Evolutionary conservation across 2,797 vertebrate genomes (phyloP), one percentile per base, ranked within the genome.

Genomic region (Silurus aristotelis): DNA sequence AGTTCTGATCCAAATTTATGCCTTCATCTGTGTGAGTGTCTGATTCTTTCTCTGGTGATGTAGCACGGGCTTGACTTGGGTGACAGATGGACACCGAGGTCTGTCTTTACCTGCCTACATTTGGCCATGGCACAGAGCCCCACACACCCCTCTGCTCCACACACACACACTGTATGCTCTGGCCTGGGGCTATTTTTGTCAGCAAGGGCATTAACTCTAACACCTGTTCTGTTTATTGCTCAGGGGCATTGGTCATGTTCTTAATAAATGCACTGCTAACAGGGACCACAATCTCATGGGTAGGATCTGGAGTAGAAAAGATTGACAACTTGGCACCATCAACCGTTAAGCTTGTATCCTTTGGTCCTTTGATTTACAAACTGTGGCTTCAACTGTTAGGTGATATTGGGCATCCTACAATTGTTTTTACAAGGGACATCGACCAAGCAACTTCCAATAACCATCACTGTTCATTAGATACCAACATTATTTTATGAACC

Each of bases 141-240:
- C 58, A 80, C 20, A 13, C 43, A 72, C 80, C 25, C 75, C 52
- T 76, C 17, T 25, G 2, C 52, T 25, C 20, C 56, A 61, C 15
- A 17, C 27, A 79, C 73, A 79, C 67, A 38, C 43, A 67, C 66
- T 22, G 77, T 79, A 89, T 78, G 38, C 72, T 75, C 66, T 75
- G 56, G 77, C 82, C 66, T 48, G 3, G 6, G 61, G 78, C 88
- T 90, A 90, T 91, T 88, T 89, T 88, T 43, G 83, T 87, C 85
- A 38, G 80, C 63, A 76, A 81, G 70, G 84, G 84, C 86, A 88
- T 87, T 89, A 87, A 66, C 83, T 31, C 80, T 87, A 89, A 86
- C 83, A 83, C 82, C 86, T 86, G 89, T 87, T 88, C 85, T 89
- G 87, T 85, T 89, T 90, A 89, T 87, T 88, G 82, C 82, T 70